Evolutionary conservation across 2,888 invertebrate species (phyloP).

Genomic region (Galerucella nymphaeae): DNA sequence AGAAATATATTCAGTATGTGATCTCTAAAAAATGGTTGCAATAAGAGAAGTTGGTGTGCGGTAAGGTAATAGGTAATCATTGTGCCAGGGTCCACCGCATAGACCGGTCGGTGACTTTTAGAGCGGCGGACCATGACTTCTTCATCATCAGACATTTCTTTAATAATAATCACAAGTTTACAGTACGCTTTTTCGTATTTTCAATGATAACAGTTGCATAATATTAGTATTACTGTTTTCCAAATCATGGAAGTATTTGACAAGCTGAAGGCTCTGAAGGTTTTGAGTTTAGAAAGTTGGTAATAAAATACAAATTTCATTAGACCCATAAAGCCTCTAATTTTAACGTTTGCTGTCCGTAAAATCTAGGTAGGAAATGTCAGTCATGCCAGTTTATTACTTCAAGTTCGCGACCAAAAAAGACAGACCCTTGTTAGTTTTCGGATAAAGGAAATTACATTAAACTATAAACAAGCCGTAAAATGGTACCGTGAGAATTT

Average conservation of each 20-base stretch:
- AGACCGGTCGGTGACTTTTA: constrained; percentile 60
- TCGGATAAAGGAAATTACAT: constrained; percentile 25
- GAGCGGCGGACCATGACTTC: constrained; percentile 58
- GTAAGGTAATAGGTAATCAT: too few relatives aligned
- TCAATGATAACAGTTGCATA: neutral
- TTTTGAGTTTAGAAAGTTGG: too few relatives aligned
- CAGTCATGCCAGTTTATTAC: neutral
- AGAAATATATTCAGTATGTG: constrained; percentile 13
- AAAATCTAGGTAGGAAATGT: neutral
- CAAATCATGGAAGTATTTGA: neutral
- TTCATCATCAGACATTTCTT: constrained; percentile 52
- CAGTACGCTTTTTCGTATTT: neutral
- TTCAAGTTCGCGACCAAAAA: neutral
- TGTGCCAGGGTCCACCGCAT: constrained; percentile 58
- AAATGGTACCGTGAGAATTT: constrained; percentile 28
- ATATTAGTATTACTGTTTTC: neutral
- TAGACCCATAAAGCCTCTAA: neutral
- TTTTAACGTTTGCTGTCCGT: neutral
- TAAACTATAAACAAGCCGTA: constrained; percentile 27
- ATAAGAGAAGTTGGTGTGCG: constrained; percentile 44
- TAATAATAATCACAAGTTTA: constrained; percentile 38
- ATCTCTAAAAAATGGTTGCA: constrained; percentile 19
- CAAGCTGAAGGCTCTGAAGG: too few relatives aligned
- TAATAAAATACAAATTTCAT: too few relatives aligned
- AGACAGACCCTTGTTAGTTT: constrained; percentile 17